These are phyloP conservation scores for Manis javanica DNA, from an alignment of 2,797 vertebrate species.

Conservation along the genomic window DNA sequence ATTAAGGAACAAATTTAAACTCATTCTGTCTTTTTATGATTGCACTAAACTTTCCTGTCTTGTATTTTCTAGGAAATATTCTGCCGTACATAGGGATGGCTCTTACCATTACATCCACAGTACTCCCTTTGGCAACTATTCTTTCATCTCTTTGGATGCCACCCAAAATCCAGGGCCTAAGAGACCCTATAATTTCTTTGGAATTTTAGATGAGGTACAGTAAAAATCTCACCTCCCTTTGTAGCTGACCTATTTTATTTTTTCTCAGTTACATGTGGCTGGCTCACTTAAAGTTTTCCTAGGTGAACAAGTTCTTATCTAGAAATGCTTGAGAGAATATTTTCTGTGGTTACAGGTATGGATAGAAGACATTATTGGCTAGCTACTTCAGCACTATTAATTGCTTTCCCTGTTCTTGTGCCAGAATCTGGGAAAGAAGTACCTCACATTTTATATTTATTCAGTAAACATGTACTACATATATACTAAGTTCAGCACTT, in stretches of 20 bases:
- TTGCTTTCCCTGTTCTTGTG: conserved; percentile 7
- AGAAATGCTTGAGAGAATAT: conserved; percentile 40
- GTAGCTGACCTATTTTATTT: conserved; percentile 46
- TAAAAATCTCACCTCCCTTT: conserved; percentile 71
- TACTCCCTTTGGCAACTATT: conserved; percentile 97
- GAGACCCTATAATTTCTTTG: conserved; percentile 97
- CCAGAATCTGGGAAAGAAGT: conserved; percentile 26
- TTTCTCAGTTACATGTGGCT: background rate
- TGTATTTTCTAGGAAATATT: conserved; percentile 93
- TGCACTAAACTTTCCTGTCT: conserved; percentile 69
- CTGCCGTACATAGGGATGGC: conserved; percentile 93
- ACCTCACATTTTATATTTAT: conserved; percentile 27
- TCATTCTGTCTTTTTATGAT: conserved; percentile 34
- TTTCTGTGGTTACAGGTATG: background rate
- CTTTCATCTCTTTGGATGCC: conserved; percentile 96
- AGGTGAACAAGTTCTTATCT: conserved; percentile 7
- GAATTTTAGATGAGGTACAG: conserved; percentile 94
- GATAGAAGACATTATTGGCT: conserved; percentile 23
- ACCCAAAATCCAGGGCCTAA: conserved; percentile 96
- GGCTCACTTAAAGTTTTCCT: conserved; percentile 38
- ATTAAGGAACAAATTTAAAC: background rate
- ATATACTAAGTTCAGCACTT: background rate
- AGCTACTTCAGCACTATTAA: background rate
- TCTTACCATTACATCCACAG: conserved; percentile 95
- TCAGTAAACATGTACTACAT: conserved; percentile 32